Conservation (phyloP, 1,140 invertebrate species). For the Neocloeon triangulifer region DNA sequence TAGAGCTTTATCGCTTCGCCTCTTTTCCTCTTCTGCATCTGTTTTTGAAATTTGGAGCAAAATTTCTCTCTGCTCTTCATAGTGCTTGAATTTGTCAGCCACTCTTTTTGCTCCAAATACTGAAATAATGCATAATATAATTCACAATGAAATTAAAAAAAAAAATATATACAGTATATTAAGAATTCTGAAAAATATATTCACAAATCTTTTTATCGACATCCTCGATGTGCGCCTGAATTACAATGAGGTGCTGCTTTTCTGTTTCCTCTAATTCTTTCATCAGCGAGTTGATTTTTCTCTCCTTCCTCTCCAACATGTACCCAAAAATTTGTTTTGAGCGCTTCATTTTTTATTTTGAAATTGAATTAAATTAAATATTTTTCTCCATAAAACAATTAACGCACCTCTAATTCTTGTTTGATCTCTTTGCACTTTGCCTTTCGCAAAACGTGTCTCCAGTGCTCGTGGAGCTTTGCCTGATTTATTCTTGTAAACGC, state of each 20-base stretch:
- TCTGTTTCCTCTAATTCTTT: constrained; percentile 39
- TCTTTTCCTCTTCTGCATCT: too few species aligned
- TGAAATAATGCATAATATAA: too few species aligned
- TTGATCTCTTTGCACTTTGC: constrained; percentile 49
- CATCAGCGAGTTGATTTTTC: constrained; percentile 32
- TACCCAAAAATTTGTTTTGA: constrained; percentile 31
- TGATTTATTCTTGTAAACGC: constrained; percentile 48
- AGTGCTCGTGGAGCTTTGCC: constrained; percentile 63
- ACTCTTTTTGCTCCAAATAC: too few species aligned
- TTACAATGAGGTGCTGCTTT: constrained; percentile 37
- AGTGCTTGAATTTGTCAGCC: too few species aligned
- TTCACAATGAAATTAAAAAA: too few species aligned
- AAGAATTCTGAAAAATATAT: constrained; percentile 7
- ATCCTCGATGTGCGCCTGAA: constrained; percentile 40
- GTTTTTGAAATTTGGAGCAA: too few species aligned
- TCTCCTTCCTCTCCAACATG: constrained; percentile 35
- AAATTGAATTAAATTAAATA: constrained; percentile 8
- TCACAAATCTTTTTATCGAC: constrained; percentile 41
- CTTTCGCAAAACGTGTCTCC: constrained; percentile 46
- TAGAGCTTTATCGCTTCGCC: too few species aligned
- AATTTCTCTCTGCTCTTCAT: too few species aligned
- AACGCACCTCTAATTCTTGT: not conserved
- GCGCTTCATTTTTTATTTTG: too few species aligned
- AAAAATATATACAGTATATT: too few species aligned
- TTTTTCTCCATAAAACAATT: constrained; percentile 3